Percentiles rank a stretch among this genome's conserved stretches.
Evolutionary conservation across 1,140 invertebrate species (phyloP).

Genomic region (Pygmarrhopalites habei): DNA sequence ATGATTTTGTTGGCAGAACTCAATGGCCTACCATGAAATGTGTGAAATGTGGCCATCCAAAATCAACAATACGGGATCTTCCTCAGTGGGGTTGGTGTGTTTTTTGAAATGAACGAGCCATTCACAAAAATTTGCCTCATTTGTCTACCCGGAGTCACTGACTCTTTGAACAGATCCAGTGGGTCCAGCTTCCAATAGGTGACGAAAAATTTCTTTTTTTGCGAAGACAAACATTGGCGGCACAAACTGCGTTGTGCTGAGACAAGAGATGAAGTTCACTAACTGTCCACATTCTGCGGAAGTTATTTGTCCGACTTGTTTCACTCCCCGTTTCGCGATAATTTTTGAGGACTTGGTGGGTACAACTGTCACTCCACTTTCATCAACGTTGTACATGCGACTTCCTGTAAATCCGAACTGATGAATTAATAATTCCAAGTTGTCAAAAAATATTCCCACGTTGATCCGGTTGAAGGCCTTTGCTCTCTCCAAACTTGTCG

Average conservation of each 20-base stretch:
- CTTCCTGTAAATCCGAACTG: background rate
- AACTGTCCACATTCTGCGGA: background rate
- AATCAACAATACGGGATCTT: background rate
- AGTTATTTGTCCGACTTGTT: background rate
- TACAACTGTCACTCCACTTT: background rate
- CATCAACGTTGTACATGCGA: background rate
- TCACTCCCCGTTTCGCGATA: background rate
- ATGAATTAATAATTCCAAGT: background rate
- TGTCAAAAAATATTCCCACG: background rate
- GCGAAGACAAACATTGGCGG: background rate
- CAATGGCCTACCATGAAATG: background rate
- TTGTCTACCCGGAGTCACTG: background rate
- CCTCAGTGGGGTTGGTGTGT: background rate
- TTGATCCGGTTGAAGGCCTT: background rate
- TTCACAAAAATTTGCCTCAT: background rate
- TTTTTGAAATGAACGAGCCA: background rate
- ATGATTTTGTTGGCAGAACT: background rate
- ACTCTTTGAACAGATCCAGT: background rate
- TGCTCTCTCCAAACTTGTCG: background rate
- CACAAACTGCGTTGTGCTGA: background rate
- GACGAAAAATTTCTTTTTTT: background rate
- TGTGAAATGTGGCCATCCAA: background rate
- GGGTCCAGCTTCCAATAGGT: background rate
- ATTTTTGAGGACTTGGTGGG: background rate
- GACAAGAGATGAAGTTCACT: background rate